phyloP scores from a whole-genome alignment of 2,797 vertebrate genomes.

The Balearica regulorum region DNA sequence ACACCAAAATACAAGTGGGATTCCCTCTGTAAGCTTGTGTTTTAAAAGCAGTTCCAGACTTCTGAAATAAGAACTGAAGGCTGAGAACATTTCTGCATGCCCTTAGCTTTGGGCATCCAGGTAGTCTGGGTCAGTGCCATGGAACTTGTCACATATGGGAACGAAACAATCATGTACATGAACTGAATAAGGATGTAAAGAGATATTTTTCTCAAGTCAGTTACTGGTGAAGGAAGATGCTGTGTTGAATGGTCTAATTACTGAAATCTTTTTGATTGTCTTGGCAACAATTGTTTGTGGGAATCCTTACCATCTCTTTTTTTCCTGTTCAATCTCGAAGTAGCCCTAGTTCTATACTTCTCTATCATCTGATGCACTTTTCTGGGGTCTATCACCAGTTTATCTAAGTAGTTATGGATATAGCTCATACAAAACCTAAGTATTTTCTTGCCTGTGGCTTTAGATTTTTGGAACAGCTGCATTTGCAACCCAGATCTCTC shows the following conservation, averaged over 20 bases:
- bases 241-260: neutral
- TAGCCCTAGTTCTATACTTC: neutral
- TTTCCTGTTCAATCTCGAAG: neutral
- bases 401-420: neutral
- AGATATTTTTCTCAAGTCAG: neutral
- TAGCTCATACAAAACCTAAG: neutral
- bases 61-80: neutral
- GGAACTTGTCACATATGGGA: neutral
- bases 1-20: neutral
- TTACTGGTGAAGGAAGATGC: neutral
- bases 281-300: neutral
- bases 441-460: constrained; percentile 50
- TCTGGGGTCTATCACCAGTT: neutral
- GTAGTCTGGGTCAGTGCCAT: neutral
- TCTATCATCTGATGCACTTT: neutral
- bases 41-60: neutral
- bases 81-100: neutral
- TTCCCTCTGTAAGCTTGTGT: neutral
- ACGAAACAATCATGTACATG: neutral
- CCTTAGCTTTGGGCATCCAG: neutral
- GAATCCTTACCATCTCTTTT: neutral
- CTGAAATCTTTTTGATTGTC: neutral
- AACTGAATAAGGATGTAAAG: neutral
- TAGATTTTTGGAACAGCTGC: constrained; percentile 58
- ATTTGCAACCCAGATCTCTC: neutral